Conservation (phyloP, 30 jellyfish, hydroid and myxozoan genomes). For the Hydra vulgaris region DNA sequence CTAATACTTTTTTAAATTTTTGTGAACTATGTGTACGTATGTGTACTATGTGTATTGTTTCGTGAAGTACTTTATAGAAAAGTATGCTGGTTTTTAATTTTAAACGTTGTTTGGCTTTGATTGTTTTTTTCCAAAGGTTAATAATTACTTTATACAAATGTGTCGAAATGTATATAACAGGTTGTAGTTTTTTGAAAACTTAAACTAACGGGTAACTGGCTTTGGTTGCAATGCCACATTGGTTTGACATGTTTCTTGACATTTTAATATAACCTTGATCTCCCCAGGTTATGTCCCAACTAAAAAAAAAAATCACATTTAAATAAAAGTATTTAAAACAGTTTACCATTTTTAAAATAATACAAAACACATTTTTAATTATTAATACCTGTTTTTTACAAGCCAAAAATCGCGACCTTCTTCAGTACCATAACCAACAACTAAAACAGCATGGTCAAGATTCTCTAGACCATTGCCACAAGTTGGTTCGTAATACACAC, state of each 20-base stretch:
- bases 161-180: too few species aligned
- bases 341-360: too few species aligned
- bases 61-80: too few species aligned
- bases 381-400: constrained; percentile 87
- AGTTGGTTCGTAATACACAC: constrained; percentile 84
- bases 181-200: too few species aligned
- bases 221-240: constrained; percentile 91
- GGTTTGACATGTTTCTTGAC: constrained; percentile 87
- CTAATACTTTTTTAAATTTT: too few species aligned
- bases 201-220: constrained; percentile 92
- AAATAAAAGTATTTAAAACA: not conserved
- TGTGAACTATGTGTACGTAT: too few species aligned
- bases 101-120: too few species aligned
- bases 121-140: too few species aligned
- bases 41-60: too few species aligned
- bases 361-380: too few species aligned
- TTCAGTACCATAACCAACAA: constrained; percentile 98
- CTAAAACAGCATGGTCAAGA: constrained; percentile 95
- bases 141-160: too few species aligned
- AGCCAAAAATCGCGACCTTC: constrained; percentile 85
- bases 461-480: constrained; percentile 67
- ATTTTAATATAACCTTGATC: constrained; percentile 79
- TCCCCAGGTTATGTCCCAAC: constrained; percentile 98
- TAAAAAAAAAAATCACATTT: constrained; percentile 1
- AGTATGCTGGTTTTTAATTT: too few species aligned